A percentile compares a stretch with the other conserved stretches of the same genome.
phyloP scores from a whole-genome alignment of 2,888 invertebrate genomes.

The Imbricaverruca yamaguchii region DNA sequence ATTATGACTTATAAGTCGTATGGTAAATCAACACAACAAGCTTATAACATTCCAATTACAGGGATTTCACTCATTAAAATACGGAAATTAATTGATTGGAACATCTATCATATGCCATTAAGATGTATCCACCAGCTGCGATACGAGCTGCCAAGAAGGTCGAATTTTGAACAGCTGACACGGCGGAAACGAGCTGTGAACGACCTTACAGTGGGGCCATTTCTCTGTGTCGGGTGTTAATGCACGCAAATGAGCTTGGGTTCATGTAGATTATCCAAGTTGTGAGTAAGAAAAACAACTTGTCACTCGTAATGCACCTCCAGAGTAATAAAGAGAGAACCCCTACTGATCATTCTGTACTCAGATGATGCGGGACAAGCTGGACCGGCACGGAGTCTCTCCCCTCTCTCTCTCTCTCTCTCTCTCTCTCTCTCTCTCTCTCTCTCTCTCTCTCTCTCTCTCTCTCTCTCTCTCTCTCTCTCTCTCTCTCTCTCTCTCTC shows the following conservation, averaged over 20 bases:
- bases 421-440: no score
- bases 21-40: slow-evolving; percentile 21
- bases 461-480: no score
- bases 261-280: neutral
- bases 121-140: neutral
- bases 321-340: neutral
- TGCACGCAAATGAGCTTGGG: neutral
- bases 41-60: slow-evolving; percentile 16
- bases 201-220: neutral
- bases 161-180: neutral
- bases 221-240: neutral
- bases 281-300: slow-evolving; percentile 6
- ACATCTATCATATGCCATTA: slow-evolving; percentile 2
- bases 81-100: slow-evolving; percentile 5
- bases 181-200: slow-evolving; percentile 4
- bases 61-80: slow-evolving; percentile 9
- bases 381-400: neutral
- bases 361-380: neutral
- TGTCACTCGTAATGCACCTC: neutral
- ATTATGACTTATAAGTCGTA: neutral
- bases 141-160: neutral
- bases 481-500: no score
- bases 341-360: neutral
- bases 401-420: no score
- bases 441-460: no score